A percentile compares a stretch with the other conserved stretches of the same genome.
Conservation (phyloP, 2,888 invertebrate species). For the Apamea monoglypha region DNA sequence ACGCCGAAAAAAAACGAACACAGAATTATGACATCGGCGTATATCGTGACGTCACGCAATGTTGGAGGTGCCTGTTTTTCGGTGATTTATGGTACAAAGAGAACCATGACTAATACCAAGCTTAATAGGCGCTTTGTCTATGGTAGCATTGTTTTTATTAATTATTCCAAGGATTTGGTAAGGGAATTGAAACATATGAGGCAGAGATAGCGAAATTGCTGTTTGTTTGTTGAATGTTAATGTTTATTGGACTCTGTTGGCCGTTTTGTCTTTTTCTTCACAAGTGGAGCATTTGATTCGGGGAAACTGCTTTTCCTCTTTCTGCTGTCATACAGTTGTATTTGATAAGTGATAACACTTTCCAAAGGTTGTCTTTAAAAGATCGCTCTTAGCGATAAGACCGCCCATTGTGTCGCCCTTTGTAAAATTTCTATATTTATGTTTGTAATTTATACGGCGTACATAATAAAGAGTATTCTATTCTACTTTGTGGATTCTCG, state of each 20-base stretch:
- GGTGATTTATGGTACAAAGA: slow-evolving; percentile 86
- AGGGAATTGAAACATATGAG: slow-evolving; percentile 63
- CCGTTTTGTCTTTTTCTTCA: slow-evolving; percentile 46
- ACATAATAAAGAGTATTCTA: too few species aligned
- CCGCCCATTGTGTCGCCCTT: too few species aligned
- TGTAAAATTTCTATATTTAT: too few species aligned
- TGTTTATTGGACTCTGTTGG: slow-evolving; percentile 35
- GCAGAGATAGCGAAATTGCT: slow-evolving; percentile 52
- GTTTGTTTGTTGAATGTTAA: slow-evolving; percentile 36
- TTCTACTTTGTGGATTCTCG: not conserved
- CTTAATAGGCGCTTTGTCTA: slow-evolving; percentile 79
- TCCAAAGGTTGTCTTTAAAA: too few species aligned
- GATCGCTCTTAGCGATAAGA: too few species aligned
- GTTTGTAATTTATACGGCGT: too few species aligned
- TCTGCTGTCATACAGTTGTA: not conserved
- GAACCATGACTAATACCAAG: slow-evolving; percentile 84
- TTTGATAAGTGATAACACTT: not conserved
- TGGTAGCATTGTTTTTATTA: slow-evolving; percentile 71
- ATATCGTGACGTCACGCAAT: slow-evolving; percentile 78
- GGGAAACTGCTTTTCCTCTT: not conserved
- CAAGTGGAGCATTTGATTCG: slow-evolving; percentile 31
- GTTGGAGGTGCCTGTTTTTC: slow-evolving; percentile 82
- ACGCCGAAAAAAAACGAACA: slow-evolving; percentile 82
- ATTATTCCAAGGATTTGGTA: slow-evolving; percentile 62
- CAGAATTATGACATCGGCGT: slow-evolving; percentile 88